These are phyloP conservation scores for Sebastes schlegelii DNA, from an alignment of 2,113 vertebrate genomes.

Conservation along the genomic window DNA sequence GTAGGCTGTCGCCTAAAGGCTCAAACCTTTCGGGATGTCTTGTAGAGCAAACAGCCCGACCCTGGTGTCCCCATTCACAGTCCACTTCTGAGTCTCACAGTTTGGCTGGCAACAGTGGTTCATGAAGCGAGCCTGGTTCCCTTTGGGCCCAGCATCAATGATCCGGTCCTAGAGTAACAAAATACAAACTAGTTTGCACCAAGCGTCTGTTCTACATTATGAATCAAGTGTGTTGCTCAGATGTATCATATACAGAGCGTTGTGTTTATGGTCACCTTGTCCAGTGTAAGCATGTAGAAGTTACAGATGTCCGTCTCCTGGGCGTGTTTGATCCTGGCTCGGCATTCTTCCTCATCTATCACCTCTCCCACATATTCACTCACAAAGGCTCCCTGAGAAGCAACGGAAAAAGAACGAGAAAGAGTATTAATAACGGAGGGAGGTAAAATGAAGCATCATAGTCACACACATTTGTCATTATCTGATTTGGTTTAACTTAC, in stretches of 20 bases:
- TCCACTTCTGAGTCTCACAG: slow-evolving; percentile 99
- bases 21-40: slow-evolving; percentile 94
- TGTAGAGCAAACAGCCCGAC: slow-evolving; percentile 97
- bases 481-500: slow-evolving; percentile 65
- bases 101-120: slow-evolving; percentile 99
- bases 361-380: slow-evolving; percentile 99
- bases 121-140: slow-evolving; percentile 98
- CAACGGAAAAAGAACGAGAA: neutral
- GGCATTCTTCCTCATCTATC: slow-evolving; percentile 98
- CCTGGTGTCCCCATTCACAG: slow-evolving; percentile 96
- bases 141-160: slow-evolving; percentile 98
- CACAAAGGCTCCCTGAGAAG: slow-evolving; percentile 93
- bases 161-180: slow-evolving; percentile 91
- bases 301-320: slow-evolving; percentile 98
- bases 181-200: slow-evolving; percentile 11
- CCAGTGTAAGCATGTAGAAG: slow-evolving; percentile 99
- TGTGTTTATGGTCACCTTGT: slow-evolving; percentile 87
- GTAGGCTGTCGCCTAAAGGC: too few relatives aligned
- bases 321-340: slow-evolving; percentile 93
- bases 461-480: too few relatives aligned
- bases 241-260: neutral
- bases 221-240: neutral
- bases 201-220: neutral
- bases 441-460: neutral
- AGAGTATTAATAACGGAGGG: neutral